Evolutionary conservation across 2,888 invertebrate genomes (phyloP).

Genomic region (Cerceris ruficornis): DNA sequence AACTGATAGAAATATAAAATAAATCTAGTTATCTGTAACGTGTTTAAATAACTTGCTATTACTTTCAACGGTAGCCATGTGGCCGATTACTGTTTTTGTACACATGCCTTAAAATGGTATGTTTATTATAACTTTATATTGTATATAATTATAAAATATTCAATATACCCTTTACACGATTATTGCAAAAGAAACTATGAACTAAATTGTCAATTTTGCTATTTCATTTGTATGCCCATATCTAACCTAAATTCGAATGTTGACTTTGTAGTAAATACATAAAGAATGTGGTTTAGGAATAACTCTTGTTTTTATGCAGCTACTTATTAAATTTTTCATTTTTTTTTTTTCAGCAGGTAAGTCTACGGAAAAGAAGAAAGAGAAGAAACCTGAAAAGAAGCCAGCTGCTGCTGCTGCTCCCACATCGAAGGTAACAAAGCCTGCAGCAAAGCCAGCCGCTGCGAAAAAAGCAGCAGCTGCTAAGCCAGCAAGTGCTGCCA

Average conservation of each 20-base stretch:
- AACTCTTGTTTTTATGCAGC: neutral
- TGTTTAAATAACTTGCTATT: neutral
- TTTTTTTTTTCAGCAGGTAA: conserved; percentile 74
- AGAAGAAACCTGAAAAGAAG: conserved; percentile 85
- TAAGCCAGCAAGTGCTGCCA: conserved; percentile 80
- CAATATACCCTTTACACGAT: neutral
- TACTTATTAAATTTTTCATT: neutral
- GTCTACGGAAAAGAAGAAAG: conserved; percentile 74
- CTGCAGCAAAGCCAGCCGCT: conserved; percentile 81
- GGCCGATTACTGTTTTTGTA: conserved; percentile 17
- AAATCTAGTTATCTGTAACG: neutral
- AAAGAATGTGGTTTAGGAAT: too few relatives aligned
- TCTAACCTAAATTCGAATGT: conserved; percentile 25
- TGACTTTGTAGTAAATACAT: neutral
- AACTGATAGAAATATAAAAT: neutral
- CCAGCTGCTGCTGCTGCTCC: conserved; percentile 81
- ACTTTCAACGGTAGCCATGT: conserved; percentile 40
- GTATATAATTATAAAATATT: neutral
- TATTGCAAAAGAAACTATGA: neutral
- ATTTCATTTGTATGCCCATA: neutral
- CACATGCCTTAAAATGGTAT: neutral
- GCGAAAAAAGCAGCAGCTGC: conserved; percentile 78
- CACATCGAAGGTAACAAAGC: conserved; percentile 79
- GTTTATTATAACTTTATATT: neutral
- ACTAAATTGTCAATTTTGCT: neutral